A percentile compares a stretch with the other conserved stretches of the same genome.
These are phyloP conservation scores for Thunnus thynnus DNA, from an alignment of 2,113 vertebrate genomes.

Conservation along the genomic window DNA sequence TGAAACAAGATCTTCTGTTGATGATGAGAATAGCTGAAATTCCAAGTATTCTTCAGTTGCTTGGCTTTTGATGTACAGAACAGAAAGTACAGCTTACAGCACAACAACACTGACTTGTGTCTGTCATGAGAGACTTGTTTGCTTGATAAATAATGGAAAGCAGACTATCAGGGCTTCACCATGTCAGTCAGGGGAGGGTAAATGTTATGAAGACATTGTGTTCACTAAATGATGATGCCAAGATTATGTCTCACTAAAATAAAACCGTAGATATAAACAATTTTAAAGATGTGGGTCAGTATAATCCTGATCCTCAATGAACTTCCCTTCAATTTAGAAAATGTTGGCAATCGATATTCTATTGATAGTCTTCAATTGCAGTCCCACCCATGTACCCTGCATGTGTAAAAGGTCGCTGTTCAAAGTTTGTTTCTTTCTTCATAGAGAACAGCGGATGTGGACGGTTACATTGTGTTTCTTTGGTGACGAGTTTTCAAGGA, in stretches of 20 bases:
- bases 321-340: too few species aligned
- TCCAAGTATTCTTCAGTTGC: not conserved
- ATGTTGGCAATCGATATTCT: too few species aligned
- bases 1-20: constrained; percentile 14
- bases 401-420: too few species aligned
- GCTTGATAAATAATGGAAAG: not conserved
- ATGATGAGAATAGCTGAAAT: not conserved
- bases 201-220: not conserved
- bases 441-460: too few species aligned
- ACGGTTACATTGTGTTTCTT: too few species aligned
- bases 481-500: too few species aligned
- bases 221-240: not conserved
- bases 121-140: not conserved
- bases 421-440: too few species aligned
- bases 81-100: not conserved
- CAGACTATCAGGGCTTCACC: not conserved
- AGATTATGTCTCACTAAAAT: not conserved
- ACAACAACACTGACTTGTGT: not conserved
- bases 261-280: not conserved
- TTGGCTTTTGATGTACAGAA: not conserved
- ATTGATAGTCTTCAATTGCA: too few species aligned
- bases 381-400: too few species aligned
- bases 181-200: not conserved
- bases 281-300: too few species aligned
- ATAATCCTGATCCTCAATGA: too few species aligned